Percentiles rank a stretch among this genome's conserved stretches.
phyloP scores from a whole-genome alignment of 1,140 invertebrate species.

The Drosophila willistoni region DNA sequence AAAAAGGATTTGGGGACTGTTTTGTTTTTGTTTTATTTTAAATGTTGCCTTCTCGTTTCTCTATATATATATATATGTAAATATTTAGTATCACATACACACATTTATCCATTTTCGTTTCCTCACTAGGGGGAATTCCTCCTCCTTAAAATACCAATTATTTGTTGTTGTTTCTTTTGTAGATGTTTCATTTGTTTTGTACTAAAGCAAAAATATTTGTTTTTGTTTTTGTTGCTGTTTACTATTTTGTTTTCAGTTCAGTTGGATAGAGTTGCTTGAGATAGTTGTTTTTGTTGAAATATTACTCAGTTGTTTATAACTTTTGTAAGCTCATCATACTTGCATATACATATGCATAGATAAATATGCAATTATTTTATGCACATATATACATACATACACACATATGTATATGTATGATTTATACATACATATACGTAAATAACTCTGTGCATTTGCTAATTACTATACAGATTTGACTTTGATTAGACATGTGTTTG shows the following conservation, averaged over 20 bases:
- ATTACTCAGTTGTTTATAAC: constrained; percentile 10
- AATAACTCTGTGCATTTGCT: constrained; percentile 49
- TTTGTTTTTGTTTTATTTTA: constrained; percentile 41
- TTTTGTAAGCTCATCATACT: constrained; percentile 30
- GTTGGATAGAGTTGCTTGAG: constrained; percentile 46
- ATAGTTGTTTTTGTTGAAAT: constrained; percentile 33
- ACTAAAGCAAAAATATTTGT: constrained; percentile 59
- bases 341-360: no score
- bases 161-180: constrained; percentile 18
- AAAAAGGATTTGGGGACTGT: constrained; percentile 30
- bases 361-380: neutral
- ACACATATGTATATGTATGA: constrained; percentile 8
- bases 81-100: constrained; percentile 78
- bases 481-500: constrained; percentile 36
- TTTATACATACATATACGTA: neutral
- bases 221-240: constrained; percentile 37
- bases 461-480: constrained; percentile 48
- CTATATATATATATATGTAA: constrained; percentile 30
- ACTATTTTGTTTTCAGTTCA: constrained; percentile 55
- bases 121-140: constrained; percentile 11
- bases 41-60: constrained; percentile 58
- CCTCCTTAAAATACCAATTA: constrained; percentile 21
- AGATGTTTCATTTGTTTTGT: constrained; percentile 43
- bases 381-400: neutral
- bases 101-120: constrained; percentile 37